Evolutionary conservation across 2,797 vertebrate species (phyloP), one percentile per base, ranked within the genome.

Genomic region (Telmatherina bonti): DNA sequence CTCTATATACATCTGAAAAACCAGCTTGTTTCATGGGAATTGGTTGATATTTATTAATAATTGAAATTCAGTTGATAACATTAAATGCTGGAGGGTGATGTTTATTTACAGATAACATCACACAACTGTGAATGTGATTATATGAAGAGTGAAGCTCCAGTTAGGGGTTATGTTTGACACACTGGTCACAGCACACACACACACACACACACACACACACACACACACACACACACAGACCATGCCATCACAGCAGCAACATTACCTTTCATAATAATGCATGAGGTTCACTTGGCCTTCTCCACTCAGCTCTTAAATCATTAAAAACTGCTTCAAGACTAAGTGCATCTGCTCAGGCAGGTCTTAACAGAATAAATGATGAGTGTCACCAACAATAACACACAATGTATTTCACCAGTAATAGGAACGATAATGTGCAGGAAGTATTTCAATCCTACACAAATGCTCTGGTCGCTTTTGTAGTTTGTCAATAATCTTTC

Each of bases 101-200:
- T 59, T 43, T 65, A 59, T 53, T 59, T 27, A 13, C 26, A 41
- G 51, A 35, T 59, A 72, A 43, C 29, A 33, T 49, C 13, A 41
- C 26, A 1, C 35, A 31, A 35, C 62, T 36, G 9, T 55, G n/a
- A 55, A 30, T 61, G 51, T 61, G 51, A 60, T 53, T 73, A 54
- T 51, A 55, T 45, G 66, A 30, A 13, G 13, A 49, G 30, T 47
- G 38, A 33, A 36, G 36, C 57, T 47, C 38, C 41, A 18, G 36
- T n/a, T n/a, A n/a, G n/a, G n/a, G n/a, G n/a, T 30, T 43, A 56
- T 35, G 18, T 29, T 30, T 45, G 64, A 47, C 18, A 16, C 29
- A 54, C 38, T 54, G 10, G 49, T 64, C 18, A 65, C 61, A 63
- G 49, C 36, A 41, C 15, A 27, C 11, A 41, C 16, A 35, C 51